Evolutionary conservation across 2,888 invertebrate species (phyloP).

Genomic region (Ferdinandea cuprea): DNA sequence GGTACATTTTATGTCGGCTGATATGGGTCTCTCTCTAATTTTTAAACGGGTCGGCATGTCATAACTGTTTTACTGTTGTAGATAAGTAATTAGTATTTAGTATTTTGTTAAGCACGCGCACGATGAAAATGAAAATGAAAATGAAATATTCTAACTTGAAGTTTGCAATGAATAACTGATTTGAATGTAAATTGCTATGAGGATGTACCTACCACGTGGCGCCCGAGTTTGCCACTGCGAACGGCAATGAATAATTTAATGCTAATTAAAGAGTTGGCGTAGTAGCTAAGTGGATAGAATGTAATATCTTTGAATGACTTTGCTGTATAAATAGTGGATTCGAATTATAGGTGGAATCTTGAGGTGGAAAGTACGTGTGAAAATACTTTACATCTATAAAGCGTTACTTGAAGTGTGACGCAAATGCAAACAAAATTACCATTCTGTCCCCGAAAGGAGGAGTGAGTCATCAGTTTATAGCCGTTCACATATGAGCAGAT

Average conservation of each 20-base stretch:
- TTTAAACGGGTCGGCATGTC: constrained; percentile 15
- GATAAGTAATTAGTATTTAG: constrained; percentile 37
- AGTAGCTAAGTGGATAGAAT: not conserved
- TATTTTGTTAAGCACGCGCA: too few relatives aligned
- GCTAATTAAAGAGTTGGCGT: constrained; percentile 21
- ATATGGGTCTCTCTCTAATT: constrained; percentile 2
- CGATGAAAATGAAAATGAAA: not conserved
- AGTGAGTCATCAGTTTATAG: too few relatives aligned
- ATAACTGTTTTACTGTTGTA: constrained; percentile 18
- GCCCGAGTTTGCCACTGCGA: not conserved
- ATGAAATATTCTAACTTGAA: constrained; percentile 15
- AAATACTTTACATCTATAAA: not conserved
- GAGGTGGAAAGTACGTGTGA: not conserved
- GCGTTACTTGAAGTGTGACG: too few relatives aligned
- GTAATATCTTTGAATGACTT: constrained; percentile 6
- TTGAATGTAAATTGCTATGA: constrained; percentile 21
- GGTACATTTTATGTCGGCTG: constrained; percentile 29
- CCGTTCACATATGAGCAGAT: too few relatives aligned
- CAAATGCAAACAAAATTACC: too few relatives aligned
- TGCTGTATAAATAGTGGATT: not conserved
- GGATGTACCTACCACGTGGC: constrained; percentile 13
- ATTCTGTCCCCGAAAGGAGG: too few relatives aligned
- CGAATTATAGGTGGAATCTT: not conserved
- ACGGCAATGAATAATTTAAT: constrained; percentile 31
- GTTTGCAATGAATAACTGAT: constrained; percentile 49